phyloP scores from a whole-genome alignment of 1,140 invertebrate genomes.

The Magallana angulata region DNA sequence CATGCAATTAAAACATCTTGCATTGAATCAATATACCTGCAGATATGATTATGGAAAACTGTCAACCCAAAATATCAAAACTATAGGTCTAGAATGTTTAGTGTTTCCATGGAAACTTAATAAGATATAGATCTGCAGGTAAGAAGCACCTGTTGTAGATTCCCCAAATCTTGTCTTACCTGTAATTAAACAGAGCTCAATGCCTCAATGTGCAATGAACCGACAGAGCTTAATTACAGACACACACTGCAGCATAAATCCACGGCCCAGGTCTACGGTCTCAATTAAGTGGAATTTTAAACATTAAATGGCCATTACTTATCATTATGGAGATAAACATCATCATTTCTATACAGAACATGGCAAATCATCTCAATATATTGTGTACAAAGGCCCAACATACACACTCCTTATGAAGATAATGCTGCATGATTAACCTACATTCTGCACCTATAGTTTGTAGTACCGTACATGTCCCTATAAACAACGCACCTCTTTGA shows the following conservation, averaged over 20 bases:
- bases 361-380: neutral
- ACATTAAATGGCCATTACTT: slow-evolving; percentile 17
- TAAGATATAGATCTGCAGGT: neutral
- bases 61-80: too few species aligned
- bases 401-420: slow-evolving; percentile 16
- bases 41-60: too few species aligned
- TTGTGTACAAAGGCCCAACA: neutral
- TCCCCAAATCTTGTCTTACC: slow-evolving; percentile 28
- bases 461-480: too few species aligned
- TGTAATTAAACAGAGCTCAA: neutral
- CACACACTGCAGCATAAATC: neutral
- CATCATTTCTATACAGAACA: slow-evolving; percentile 23
- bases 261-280: neutral
- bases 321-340: slow-evolving; percentile 23
- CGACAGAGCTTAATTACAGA: neutral
- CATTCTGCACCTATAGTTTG: neutral
- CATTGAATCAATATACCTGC: too few species aligned
- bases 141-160: neutral
- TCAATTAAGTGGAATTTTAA: slow-evolving; percentile 25
- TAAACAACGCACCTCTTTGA: too few species aligned
- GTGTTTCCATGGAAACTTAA: too few species aligned
- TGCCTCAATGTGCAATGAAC: slow-evolving; percentile 3
- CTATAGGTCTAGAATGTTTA: too few species aligned
- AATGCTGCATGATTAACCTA: neutral
- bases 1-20: too few species aligned